These are phyloP conservation scores for Siniperca undulata DNA, from an alignment of 2,797 vertebrate genomes.

Conservation along the genomic window DNA sequence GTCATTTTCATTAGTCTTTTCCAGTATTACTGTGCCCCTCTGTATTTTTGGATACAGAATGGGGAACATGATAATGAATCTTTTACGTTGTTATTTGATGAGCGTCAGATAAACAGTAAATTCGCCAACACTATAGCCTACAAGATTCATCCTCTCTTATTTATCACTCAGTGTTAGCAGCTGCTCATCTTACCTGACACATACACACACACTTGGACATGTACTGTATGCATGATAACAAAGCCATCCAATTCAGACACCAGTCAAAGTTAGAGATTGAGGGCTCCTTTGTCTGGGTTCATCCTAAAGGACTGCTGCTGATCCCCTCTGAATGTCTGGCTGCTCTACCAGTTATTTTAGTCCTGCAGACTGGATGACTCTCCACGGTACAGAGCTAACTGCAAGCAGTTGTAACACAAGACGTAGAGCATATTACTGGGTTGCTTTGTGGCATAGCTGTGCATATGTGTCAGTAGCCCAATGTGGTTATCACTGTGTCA, in stretches of 20 bases:
- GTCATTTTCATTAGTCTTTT: no score
- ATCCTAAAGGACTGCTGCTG: slow-evolving; percentile 41
- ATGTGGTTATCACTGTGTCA: not conserved
- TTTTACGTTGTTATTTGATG: not conserved
- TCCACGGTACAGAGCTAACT: not conserved
- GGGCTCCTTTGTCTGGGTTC: slow-evolving; percentile 39
- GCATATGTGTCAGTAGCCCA: not conserved
- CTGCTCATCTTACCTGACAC: slow-evolving; percentile 73
- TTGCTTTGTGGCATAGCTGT: slow-evolving; percentile 1
- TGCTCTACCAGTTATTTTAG: slow-evolving; percentile 37
- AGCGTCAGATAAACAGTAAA: slow-evolving; percentile 11
- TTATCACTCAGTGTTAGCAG: slow-evolving; percentile 45
- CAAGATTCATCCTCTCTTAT: not conserved
- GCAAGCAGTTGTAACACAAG: slow-evolving; percentile 5
- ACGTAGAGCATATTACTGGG: not conserved
- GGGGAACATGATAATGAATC: not conserved
- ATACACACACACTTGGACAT: not conserved
- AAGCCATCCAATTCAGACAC: not conserved
- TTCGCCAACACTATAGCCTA: slow-evolving; percentile 18
- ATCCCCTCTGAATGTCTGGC: slow-evolving; percentile 22
- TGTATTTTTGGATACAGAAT: no score
- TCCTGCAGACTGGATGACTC: not conserved
- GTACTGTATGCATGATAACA: not conserved
- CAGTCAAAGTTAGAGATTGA: not conserved
- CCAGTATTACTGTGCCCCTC: no score